These are phyloP conservation scores for Drosophila kepulauana DNA, from an alignment of 1,140 invertebrate genomes.

Conservation along the genomic window DNA sequence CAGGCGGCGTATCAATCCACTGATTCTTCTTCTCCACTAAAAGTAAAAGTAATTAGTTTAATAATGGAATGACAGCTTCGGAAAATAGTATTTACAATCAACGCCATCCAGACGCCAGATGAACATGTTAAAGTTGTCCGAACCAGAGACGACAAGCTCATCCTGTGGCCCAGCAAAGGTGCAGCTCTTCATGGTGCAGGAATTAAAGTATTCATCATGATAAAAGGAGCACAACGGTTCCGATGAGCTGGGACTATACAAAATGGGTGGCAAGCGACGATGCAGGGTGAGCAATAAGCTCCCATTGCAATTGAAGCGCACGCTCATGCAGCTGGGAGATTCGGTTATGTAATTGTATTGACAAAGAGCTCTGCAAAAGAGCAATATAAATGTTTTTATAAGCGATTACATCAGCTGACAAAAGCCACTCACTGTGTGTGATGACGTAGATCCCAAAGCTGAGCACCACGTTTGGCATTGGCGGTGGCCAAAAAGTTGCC, in stretches of 20 bases:
- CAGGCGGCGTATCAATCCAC: slow-evolving; percentile 90
- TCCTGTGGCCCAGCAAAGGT: slow-evolving; percentile 96
- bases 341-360: slow-evolving; percentile 90
- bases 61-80: not conserved
- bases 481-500: slow-evolving; percentile 93
- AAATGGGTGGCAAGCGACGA: slow-evolving; percentile 92
- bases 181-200: slow-evolving; percentile 98
- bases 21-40: slow-evolving; percentile 83
- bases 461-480: slow-evolving; percentile 95
- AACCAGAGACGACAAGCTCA: slow-evolving; percentile 95
- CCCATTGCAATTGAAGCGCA: slow-evolving; percentile 93
- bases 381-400: not conserved
- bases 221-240: slow-evolving; percentile 94
- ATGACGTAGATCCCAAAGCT: slow-evolving; percentile 94
- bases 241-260: slow-evolving; percentile 90
- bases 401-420: not conserved
- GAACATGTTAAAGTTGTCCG: slow-evolving; percentile 98
- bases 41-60: not conserved
- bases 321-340: slow-evolving; percentile 95
- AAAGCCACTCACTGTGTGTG: slow-evolving; percentile 89
- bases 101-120: slow-evolving; percentile 93
- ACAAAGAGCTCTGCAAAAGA: slow-evolving; percentile 86
- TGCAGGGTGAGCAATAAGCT: slow-evolving; percentile 93
- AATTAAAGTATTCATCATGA: slow-evolving; percentile 96
- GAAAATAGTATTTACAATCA: slow-evolving; percentile 85